Evolutionary conservation across 2,888 invertebrate genomes (phyloP).

Genomic region (Diploptera punctata): DNA sequence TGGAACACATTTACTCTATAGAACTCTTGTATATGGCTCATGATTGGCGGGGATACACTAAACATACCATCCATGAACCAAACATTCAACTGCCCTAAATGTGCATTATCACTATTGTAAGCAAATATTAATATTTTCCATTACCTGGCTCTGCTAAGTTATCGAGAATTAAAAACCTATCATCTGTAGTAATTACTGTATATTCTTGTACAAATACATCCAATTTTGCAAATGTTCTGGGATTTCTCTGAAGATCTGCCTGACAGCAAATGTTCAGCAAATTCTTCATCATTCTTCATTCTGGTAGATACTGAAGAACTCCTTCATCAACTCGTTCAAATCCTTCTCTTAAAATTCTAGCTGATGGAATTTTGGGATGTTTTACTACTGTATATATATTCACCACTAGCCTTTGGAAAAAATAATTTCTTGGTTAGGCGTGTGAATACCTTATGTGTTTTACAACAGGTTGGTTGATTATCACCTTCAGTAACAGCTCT

Average conservation of each 20-base stretch:
- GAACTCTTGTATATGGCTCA: too few species aligned
- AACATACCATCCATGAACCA: too few species aligned
- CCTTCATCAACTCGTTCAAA: conserved; percentile 8
- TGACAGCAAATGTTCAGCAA: not conserved
- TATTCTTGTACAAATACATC: not conserved
- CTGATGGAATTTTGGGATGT: conserved; percentile 1
- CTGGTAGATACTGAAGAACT: conserved; percentile 13
- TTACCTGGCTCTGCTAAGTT: conserved; percentile 1
- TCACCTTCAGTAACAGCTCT: conserved; percentile 3
- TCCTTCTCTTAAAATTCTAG: not conserved
- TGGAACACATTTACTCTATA: too few species aligned
- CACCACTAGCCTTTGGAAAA: not conserved
- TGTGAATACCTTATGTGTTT: not conserved
- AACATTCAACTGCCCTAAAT: conserved; percentile 9
- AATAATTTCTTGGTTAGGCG: not conserved
- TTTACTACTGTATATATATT: not conserved
- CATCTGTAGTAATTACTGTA: not conserved
- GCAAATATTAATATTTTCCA: conserved; percentile 5
- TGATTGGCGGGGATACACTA: too few species aligned
- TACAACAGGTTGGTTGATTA: conserved; percentile 1
- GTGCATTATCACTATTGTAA: not conserved
- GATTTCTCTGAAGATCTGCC: not conserved
- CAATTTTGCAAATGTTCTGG: conserved; percentile 1
- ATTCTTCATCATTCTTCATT: conserved; percentile 5
- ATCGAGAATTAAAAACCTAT: not conserved